These are phyloP conservation scores for Periophthalmus modestus DNA, from an alignment of 2,113 vertebrate species.

Conservation along the genomic window DNA sequence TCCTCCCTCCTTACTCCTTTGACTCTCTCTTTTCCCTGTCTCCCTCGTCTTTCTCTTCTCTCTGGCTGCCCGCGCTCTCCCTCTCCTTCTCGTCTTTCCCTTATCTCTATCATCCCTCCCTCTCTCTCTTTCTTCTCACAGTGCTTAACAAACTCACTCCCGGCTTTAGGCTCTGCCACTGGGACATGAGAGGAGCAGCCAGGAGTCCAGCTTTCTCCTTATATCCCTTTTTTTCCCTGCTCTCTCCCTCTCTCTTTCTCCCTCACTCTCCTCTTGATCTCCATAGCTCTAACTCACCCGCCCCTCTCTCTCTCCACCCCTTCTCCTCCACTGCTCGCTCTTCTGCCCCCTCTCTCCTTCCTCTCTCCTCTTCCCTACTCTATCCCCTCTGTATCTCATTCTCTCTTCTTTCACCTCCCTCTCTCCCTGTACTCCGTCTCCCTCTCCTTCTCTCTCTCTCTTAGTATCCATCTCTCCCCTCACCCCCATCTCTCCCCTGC, in stretches of 20 bases:
- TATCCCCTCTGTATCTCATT: no score
- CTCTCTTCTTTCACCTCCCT: no score
- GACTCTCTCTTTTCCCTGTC: not conserved
- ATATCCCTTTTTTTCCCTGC: slow-evolving; percentile 31
- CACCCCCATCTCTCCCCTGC: no score
- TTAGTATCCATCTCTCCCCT: no score
- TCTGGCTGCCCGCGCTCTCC: not conserved
- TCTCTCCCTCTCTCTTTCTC: not conserved
- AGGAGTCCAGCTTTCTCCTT: slow-evolving; percentile 31
- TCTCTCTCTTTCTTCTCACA: not conserved
- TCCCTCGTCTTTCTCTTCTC: not conserved
- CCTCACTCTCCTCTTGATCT: slow-evolving; percentile 14
- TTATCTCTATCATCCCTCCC: not conserved
- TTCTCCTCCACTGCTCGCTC: no score
- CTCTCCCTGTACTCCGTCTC: no score
- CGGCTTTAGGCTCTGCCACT: slow-evolving; percentile 42
- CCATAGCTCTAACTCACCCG: slow-evolving; percentile 1
- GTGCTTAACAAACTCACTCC: slow-evolving; percentile 31
- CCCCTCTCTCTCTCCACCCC: no score
- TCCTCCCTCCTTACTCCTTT: no score
- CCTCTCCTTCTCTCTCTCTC: no score
- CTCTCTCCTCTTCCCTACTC: no score
- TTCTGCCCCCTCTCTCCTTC: no score
- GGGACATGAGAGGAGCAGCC: slow-evolving; percentile 23
- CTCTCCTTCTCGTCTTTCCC: no score